These are phyloP conservation scores for Siniperca scherzeri DNA, from an alignment of 2,797 vertebrate genomes.

Conservation along the genomic window DNA sequence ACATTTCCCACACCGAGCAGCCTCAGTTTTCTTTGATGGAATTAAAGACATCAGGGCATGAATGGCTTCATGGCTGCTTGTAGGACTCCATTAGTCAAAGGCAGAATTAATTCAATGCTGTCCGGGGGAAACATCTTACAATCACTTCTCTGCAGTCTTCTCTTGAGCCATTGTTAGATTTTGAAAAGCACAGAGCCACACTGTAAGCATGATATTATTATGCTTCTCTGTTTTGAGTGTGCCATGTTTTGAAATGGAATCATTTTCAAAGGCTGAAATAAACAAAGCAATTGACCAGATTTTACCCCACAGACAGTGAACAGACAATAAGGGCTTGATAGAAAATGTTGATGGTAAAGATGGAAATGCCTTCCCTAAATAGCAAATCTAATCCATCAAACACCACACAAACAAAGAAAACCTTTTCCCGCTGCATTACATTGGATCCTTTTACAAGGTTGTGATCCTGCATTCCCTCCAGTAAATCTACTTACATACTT, in stretches of 20 bases:
- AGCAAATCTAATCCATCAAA: constrained; percentile 19
- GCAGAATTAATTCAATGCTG: constrained; percentile 20
- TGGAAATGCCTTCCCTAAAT: neutral
- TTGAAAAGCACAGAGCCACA: constrained; percentile 16
- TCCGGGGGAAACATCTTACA: constrained; percentile 22
- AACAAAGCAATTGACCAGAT: constrained; percentile 29
- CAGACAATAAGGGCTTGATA: constrained; percentile 17
- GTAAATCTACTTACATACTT: neutral
- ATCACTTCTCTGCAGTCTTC: constrained; percentile 17
- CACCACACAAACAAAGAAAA: neutral
- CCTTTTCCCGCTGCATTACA: neutral
- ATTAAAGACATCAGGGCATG: constrained; percentile 14
- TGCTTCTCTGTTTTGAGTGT: constrained; percentile 39
- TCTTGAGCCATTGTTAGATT: constrained; percentile 13
- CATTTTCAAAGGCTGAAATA: constrained; percentile 38
- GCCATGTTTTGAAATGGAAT: constrained; percentile 63
- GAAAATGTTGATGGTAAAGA: constrained; percentile 13
- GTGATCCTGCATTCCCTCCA: neutral
- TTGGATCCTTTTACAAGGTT: neutral
- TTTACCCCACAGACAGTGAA: neutral
- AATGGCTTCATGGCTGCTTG: constrained; percentile 48
- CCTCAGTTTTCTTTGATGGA: neutral
- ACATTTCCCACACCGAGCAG: neutral
- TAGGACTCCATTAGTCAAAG: constrained; percentile 15
- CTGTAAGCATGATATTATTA: constrained; percentile 32